Evolutionary conservation across 1,140 invertebrate species (phyloP).

Genomic region (Zaprionus davidi): DNA sequence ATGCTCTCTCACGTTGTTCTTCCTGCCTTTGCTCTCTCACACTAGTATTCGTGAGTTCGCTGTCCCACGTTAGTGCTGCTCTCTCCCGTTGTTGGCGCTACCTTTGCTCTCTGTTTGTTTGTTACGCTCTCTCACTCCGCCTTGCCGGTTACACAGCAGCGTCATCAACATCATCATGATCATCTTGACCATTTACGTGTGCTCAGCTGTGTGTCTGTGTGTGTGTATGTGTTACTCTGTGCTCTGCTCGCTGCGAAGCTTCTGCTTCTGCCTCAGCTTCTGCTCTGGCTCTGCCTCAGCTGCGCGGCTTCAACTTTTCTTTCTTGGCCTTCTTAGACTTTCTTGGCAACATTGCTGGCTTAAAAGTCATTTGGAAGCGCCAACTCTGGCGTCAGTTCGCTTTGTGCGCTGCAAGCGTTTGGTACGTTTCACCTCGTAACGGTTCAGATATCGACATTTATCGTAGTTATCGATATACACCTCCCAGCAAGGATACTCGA

Average conservation of each 20-base stretch:
- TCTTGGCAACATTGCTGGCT: conserved; percentile 72
- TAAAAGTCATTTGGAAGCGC: conserved; percentile 82
- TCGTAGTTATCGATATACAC: background rate
- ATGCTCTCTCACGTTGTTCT: too few species aligned
- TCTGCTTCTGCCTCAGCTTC: background rate
- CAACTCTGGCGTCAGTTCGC: conserved; percentile 71
- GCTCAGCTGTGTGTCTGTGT: conserved; percentile 4
- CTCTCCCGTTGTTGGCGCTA: conserved; percentile 1
- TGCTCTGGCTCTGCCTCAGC: conserved; percentile 3
- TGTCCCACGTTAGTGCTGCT: background rate
- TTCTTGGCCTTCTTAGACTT: conserved; percentile 77
- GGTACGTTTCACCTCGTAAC: conserved; percentile 65
- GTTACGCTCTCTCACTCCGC: conserved; percentile 33
- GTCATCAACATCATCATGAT: conserved; percentile 24
- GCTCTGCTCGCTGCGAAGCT: conserved; percentile 39
- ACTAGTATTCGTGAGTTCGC: background rate
- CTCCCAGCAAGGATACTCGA: background rate
- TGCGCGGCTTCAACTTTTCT: conserved; percentile 68
- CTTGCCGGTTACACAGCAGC: conserved; percentile 40
- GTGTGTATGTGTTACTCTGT: conserved; percentile 17
- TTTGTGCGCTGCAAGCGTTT: conserved; percentile 75
- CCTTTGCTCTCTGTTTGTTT: conserved; percentile 10
- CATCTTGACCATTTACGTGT: conserved; percentile 66
- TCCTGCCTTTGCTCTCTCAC: too few species aligned
- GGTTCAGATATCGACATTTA: conserved; percentile 15